Percentiles rank a stretch among this genome's conserved stretches.
Conservation (phyloP, 2,113 vertebrate genomes). For the Melanocharis versteri region DNA sequence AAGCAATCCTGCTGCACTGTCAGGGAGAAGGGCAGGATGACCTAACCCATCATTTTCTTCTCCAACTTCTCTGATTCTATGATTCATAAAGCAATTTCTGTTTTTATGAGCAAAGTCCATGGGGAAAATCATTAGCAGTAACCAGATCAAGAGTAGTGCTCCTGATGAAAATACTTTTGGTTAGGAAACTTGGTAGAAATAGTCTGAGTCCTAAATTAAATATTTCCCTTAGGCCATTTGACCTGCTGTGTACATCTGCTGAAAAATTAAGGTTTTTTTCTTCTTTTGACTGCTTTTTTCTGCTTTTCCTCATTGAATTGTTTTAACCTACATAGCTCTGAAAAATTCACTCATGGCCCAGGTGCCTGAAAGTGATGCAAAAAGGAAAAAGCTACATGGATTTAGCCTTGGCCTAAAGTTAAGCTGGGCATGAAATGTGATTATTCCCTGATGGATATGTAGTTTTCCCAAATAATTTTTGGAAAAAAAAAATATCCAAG, state of each 20-base stretch:
- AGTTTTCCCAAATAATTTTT: neutral
- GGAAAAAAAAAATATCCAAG: neutral
- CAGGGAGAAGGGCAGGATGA: slow-evolving; percentile 50
- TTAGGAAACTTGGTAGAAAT: slow-evolving; percentile 33
- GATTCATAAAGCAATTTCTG: slow-evolving; percentile 50
- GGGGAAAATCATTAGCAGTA: slow-evolving; percentile 60
- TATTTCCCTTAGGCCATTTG: slow-evolving; percentile 23
- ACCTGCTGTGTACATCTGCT: neutral
- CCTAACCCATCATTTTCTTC: slow-evolving; percentile 60
- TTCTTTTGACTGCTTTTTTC: slow-evolving; percentile 37
- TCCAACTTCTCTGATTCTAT: slow-evolving; percentile 41
- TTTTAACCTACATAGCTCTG: slow-evolving; percentile 18
- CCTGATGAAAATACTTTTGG: slow-evolving; percentile 59
- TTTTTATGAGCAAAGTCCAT: slow-evolving; percentile 24
- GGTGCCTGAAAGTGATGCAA: neutral
- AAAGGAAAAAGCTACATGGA: neutral
- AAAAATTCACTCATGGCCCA: neutral
- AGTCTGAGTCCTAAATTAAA: slow-evolving; percentile 11
- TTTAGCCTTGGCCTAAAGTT: neutral
- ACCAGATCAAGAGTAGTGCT: slow-evolving; percentile 40
- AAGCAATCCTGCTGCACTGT: neutral
- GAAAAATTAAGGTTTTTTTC: neutral
- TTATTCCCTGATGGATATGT: neutral
- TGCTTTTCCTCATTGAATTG: slow-evolving; percentile 22
- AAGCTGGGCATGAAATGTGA: neutral